phyloP scores from a whole-genome alignment of 2,888 invertebrate species.

The Romanomermis culicivorax region DNA sequence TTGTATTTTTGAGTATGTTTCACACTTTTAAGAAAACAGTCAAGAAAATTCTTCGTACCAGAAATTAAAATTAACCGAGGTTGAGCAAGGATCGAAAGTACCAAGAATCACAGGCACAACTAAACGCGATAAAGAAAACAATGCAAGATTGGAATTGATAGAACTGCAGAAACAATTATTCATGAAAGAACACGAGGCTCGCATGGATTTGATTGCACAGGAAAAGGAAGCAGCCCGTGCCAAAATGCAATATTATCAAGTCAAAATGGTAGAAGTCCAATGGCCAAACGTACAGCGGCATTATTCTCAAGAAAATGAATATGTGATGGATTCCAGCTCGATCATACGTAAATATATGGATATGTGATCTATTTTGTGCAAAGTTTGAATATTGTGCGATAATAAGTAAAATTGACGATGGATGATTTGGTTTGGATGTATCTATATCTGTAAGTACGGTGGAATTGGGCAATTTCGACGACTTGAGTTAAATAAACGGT shows the following conservation, averaged over 20 bases:
- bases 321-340: background rate
- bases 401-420: background rate
- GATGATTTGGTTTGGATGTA: too few relatives aligned
- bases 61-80: background rate
- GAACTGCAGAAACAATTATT: background rate
- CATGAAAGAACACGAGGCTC: background rate
- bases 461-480: background rate
- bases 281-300: background rate
- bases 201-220: background rate
- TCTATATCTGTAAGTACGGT: background rate
- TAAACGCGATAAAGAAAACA: background rate
- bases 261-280: background rate
- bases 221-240: background rate
- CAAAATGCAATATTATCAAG: background rate
- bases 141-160: background rate
- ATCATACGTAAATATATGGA: background rate
- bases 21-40: too few relatives aligned
- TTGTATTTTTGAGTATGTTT: too few relatives aligned
- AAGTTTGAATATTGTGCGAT: background rate
- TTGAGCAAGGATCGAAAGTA: background rate
- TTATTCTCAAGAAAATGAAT: background rate
- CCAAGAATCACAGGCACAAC: too few relatives aligned
- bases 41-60: too few relatives aligned
- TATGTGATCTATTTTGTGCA: background rate
- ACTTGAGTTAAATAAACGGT: background rate